Evolutionary conservation across 2,113 vertebrate genomes (phyloP), one percentile per base, ranked within the genome.

Genomic region (Cairina moschata): DNA sequence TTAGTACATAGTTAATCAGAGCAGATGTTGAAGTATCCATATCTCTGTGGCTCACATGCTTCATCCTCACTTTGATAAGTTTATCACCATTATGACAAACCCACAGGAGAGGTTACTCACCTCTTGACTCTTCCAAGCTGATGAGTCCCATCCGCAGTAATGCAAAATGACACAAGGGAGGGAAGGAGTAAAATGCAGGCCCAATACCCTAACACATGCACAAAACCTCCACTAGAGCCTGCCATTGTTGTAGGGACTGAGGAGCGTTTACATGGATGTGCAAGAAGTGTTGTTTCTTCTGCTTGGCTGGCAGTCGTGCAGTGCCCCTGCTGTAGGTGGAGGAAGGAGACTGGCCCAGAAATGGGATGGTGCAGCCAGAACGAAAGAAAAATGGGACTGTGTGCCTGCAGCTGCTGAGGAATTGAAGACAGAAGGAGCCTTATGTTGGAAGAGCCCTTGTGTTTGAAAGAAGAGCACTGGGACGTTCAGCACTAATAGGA

Each of bases 61-160:
- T 90, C 42, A 17, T 36, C 62, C 15, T 18, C 32, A 32, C 17
- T 67, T 74, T 52, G 46, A 2, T 29, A 40, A 40, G 36, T 65
- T 65, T 40, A 29, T 29, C 63, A 21, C 32, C 34, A 7, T 0
- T 3, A 25, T 26, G 62, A 72, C 54, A 48, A 91, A 62, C 50
- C 46, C 72, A 10, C 42, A 58, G 52, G 48, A 22, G 54, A 44
- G 0, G 0, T 71, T 54, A 58, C 44, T n/a, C 9, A 5, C 46
- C 29, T 85, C 42, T 88, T 34, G 20, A 34, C 65, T 58, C 56
- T 74, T 42, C 26, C 2, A 74, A 68, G 38, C 13, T 83, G 65
- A 40, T 77, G n/a, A 71, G 46, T 42, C 48, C 68, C 26, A 60
- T 38, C 29, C 75, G n/a, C 31, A 56, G 42, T 65, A 65, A 58